phyloP scores from a whole-genome alignment of 2,888 invertebrate species.

The Isoperla grammatica region DNA sequence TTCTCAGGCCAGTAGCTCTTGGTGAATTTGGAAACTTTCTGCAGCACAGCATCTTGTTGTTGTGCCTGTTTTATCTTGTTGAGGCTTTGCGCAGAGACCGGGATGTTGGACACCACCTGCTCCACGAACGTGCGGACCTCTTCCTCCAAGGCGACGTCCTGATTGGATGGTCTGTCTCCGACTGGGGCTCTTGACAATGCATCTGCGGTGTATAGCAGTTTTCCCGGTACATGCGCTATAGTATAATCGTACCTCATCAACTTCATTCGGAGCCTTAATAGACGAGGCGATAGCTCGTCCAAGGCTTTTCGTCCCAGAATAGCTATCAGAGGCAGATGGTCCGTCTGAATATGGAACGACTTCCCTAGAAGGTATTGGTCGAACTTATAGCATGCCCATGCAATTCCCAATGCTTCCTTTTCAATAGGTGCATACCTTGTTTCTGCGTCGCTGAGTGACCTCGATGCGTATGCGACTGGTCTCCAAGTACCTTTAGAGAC shows the following conservation, averaged over 20 bases:
- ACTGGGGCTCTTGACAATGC: slow-evolving; percentile 34
- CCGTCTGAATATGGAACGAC: slow-evolving; percentile 37
- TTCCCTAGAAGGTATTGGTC: slow-evolving; percentile 37
- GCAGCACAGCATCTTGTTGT: not conserved
- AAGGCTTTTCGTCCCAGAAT: slow-evolving; percentile 38
- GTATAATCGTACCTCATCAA: slow-evolving; percentile 36
- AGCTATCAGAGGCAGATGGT: slow-evolving; percentile 40
- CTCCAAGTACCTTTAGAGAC: slow-evolving; percentile 31
- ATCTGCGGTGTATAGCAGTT: slow-evolving; percentile 37
- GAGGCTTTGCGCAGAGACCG: not conserved
- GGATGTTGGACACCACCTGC: not conserved
- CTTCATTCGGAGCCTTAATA: slow-evolving; percentile 39
- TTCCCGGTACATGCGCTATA: slow-evolving; percentile 37
- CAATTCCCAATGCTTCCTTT: slow-evolving; percentile 35
- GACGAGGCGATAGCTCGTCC: slow-evolving; percentile 38
- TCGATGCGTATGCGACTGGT: slow-evolving; percentile 39
- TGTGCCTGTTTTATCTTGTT: not conserved
- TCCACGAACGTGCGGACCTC: not conserved
- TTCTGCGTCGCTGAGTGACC: slow-evolving; percentile 37
- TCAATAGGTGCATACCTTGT: slow-evolving; percentile 38
- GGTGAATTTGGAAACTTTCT: not conserved
- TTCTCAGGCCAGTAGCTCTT: not conserved
- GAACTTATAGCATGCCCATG: slow-evolving; percentile 38
- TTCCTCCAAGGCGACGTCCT: not conserved
- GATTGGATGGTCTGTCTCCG: not conserved